A percentile compares a stretch with the other conserved stretches of the same genome.
phyloP scores from a whole-genome alignment of 1,140 invertebrate species.

The Agrilus planipennis region DNA sequence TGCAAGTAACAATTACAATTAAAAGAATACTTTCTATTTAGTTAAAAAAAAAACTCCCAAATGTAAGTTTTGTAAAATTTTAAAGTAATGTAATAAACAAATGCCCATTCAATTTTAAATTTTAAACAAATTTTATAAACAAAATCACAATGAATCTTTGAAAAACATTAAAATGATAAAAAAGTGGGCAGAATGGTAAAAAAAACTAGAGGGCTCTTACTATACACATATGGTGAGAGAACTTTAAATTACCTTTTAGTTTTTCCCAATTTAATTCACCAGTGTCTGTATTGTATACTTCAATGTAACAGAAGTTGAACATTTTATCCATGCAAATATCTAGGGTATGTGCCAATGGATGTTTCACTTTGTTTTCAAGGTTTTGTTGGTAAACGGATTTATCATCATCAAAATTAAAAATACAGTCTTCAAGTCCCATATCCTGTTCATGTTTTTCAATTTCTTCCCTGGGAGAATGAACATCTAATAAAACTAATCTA shows the following conservation, averaged over 20 bases:
- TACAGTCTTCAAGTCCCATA: conserved; percentile 30
- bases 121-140: too few relatives aligned
- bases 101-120: too few relatives aligned
- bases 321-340: conserved; percentile 53
- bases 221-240: too few relatives aligned
- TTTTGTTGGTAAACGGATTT: conserved; percentile 9
- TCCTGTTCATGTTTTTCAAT: conserved; percentile 34
- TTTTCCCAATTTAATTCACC: conserved; percentile 34
- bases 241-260: conserved; percentile 24
- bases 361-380: conserved; percentile 29
- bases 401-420: conserved; percentile 11
- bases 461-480: conserved; percentile 45
- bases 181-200: not conserved
- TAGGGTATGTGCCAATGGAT: conserved; percentile 42
- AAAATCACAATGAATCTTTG: too few relatives aligned
- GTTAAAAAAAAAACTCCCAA: too few relatives aligned
- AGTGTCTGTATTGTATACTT: conserved; percentile 33
- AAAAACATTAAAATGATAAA: conserved; percentile 3
- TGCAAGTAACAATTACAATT: conserved; percentile 8
- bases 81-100: too few relatives aligned
- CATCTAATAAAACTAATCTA: conserved; percentile 56
- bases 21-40: too few relatives aligned
- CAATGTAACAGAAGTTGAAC: conserved; percentile 43
- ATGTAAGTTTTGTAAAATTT: too few relatives aligned
- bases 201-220: too few relatives aligned